A percentile compares a stretch with the other conserved stretches of the same genome.
Conservation (phyloP, 37 sponge, comb jelly and placozoan species). For the Diacarnus erythraeanus region DNA sequence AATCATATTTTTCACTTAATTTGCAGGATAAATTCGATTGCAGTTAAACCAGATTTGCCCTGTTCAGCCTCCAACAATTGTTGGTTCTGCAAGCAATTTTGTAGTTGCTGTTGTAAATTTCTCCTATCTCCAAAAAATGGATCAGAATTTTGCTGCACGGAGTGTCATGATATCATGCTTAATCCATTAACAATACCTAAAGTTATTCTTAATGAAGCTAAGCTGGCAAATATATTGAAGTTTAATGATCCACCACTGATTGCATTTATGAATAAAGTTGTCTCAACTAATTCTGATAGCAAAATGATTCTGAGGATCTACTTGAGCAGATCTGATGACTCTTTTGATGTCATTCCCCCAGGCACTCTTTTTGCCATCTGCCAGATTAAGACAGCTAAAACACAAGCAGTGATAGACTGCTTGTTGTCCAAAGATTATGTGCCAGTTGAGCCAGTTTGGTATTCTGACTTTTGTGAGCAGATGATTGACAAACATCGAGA, state of each 20-base stretch:
- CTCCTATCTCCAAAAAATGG: background rate
- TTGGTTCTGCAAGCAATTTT: background rate
- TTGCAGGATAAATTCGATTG: slow-evolving; percentile 1
- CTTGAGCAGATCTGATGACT: slow-evolving; percentile 4
- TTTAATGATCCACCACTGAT: background rate
- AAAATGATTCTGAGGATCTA: background rate
- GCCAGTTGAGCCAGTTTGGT: slow-evolving; percentile 4
- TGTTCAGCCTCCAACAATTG: background rate
- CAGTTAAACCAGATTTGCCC: slow-evolving; percentile 1
- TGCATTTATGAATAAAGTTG: slow-evolving; percentile 9
- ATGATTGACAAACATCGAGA: slow-evolving; percentile 2
- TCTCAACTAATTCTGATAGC: background rate
- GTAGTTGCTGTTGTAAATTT: slow-evolving; percentile 3
- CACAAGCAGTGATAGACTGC: slow-evolving; percentile 4
- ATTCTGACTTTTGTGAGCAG: slow-evolving; percentile 1
- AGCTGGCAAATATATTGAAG: background rate
- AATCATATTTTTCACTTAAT: background rate
- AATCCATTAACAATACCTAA: background rate
- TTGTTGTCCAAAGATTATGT: background rate
- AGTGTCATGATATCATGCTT: background rate
- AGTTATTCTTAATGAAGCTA: slow-evolving; percentile 3
- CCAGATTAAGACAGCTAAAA: background rate
- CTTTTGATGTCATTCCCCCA: background rate
- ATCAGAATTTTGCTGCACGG: background rate
- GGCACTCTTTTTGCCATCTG: slow-evolving; percentile 9